These are phyloP conservation scores for Trachelipus rathkii DNA, from an alignment of 1,140 invertebrate genomes.

Conservation along the genomic window DNA sequence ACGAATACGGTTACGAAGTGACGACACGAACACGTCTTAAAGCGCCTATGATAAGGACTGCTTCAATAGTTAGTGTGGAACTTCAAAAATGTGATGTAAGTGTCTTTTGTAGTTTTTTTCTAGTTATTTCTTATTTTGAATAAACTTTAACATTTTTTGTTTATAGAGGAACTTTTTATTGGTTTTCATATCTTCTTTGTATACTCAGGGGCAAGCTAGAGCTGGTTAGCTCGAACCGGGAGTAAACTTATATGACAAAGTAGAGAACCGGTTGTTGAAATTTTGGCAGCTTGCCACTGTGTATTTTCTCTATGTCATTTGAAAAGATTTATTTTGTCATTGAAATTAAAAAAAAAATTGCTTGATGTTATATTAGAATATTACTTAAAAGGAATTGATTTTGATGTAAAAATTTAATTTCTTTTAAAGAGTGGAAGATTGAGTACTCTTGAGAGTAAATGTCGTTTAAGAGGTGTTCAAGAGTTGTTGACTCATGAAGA, in stretches of 20 bases:
- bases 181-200: too few relatives aligned
- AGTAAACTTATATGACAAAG: too few relatives aligned
- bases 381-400: not conserved
- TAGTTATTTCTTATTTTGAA: not conserved
- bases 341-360: not conserved
- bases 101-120: not conserved
- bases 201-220: too few relatives aligned
- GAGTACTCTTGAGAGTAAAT: not conserved
- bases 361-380: not conserved
- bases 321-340: too few relatives aligned
- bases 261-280: too few relatives aligned
- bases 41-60: not conserved
- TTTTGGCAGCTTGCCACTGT: too few relatives aligned
- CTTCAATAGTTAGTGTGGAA: slow-evolving; percentile 1
- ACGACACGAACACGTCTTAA: slow-evolving; percentile 52
- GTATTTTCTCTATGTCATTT: too few relatives aligned
- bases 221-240: too few relatives aligned
- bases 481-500: not conserved
- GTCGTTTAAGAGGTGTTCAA: not conserved
- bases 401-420: not conserved
- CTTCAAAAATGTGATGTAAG: slow-evolving; percentile 8
- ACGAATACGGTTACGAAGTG: slow-evolving; percentile 61
- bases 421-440: not conserved
- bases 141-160: too few relatives aligned
- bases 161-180: too few relatives aligned